Percentiles rank a stretch among this genome's conserved stretches.
Evolutionary conservation across 2,113 vertebrate genomes (phyloP).

Genomic region (Entelurus aequoreus): DNA sequence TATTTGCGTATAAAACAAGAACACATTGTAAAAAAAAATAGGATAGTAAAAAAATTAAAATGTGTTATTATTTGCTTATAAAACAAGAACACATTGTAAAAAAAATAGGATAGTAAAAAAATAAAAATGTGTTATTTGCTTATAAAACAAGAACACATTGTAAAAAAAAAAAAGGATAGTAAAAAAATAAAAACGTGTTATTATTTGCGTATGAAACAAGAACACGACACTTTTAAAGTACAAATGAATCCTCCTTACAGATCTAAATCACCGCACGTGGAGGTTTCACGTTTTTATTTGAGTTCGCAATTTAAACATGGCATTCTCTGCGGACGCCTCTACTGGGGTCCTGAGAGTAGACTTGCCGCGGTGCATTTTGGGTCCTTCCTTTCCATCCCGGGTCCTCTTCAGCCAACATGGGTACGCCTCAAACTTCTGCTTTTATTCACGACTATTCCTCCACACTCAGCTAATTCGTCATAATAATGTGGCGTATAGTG

Average conservation of each 20-base stretch:
- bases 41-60: too few relatives aligned
- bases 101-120: too few relatives aligned
- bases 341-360: slow-evolving; percentile 40
- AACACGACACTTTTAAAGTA: too few relatives aligned
- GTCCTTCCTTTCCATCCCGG: slow-evolving; percentile 71
- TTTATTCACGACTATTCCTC: not conserved
- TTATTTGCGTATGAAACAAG: too few relatives aligned
- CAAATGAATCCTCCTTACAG: too few relatives aligned
- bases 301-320: slow-evolving; percentile 34
- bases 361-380: slow-evolving; percentile 69
- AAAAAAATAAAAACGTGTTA: too few relatives aligned
- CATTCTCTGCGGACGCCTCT: slow-evolving; percentile 10
- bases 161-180: not conserved
- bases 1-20: too few relatives aligned
- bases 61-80: too few relatives aligned
- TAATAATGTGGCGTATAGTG: not conserved
- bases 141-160: not conserved
- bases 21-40: too few relatives aligned
- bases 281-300: too few relatives aligned
- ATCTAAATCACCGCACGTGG: too few relatives aligned
- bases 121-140: not conserved
- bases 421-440: slow-evolving; percentile 44
- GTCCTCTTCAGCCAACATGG: slow-evolving; percentile 71
- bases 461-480: rapidly evolving
- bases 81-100: too few relatives aligned